Evolutionary conservation across 2,113 vertebrate species (phyloP), one percentile per base, ranked within the genome.

Genomic region (Rhombomys opimus): DNA sequence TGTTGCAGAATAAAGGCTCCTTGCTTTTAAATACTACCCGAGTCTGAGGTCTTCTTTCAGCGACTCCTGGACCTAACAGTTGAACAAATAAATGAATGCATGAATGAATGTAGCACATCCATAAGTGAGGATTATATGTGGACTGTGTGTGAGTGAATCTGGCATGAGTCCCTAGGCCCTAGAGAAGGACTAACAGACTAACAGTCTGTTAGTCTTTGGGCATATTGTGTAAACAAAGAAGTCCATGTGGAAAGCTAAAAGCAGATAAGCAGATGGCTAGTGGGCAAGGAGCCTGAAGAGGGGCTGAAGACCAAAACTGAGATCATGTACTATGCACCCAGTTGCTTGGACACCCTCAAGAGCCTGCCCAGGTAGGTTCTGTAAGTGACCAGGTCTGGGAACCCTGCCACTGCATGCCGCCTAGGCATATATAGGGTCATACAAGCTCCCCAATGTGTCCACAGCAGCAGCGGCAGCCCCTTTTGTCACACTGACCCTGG

Each of bases 211-310:
- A 1, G 38, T 41, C 52, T 82, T 77, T 63, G 95, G 76, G 80
- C 14, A 65, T 63, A 32, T 59, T 96, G 88, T 92, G 61, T 92
- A 87, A 96, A 77, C n/a, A 50, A 27, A 92, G 46, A 59, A 75
- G 95, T 20, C 52, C 30, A 68, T 54, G 27, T 81, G 80, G 61
- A 82, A 92, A 89, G 72, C 15, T 67, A 18, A 35, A 38, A 77
- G 54, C 82, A 17, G 41, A 78, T 20, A 38, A 77, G 54, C 82
- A 17, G 41, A 78, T 20, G 32, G 27, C n/a, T 15, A 27, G 12
- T 25, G 35, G n/a, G 61, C 63, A 81, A 27, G 85, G 20, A 61
- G 54, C 82, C 73, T 52, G 54, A 41, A 61, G 72, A 50, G 22
- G 35, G 41, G 13, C 12, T 46, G 88, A 46, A 18, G 70, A 85